Evolutionary conservation across 2,888 invertebrate species (phyloP), one percentile per base, ranked within the genome.

Genomic region (Rhyacophila evoluta): DNA sequence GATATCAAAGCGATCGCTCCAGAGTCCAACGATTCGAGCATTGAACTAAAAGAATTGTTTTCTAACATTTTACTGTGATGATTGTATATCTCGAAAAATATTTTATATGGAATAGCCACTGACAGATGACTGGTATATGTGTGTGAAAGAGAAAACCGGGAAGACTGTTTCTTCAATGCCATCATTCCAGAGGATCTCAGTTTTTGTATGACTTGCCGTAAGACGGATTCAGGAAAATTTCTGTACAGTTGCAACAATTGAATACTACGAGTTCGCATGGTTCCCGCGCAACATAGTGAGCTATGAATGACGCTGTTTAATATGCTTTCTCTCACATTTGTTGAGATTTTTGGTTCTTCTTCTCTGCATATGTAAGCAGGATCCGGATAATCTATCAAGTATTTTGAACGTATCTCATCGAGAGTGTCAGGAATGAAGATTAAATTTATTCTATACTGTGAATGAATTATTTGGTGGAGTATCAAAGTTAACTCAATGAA

Each of bases 171-270:
- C 2, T 38, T 73, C 92, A 88, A 27, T 0, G 79, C 67, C 39
- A 79, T 77, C 82, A 82, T 81, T 28, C 79, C 78, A 0, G 72
- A 74, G 15, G 74, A 73, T 68, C 75, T 81, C 39, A 94, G 89
- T 83, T 92, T 90, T 2, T 86, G 85, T 83, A 94, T 91, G 0
- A 93, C 92, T 0, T 87, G 87, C 73, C 91, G 87, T 2, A 95
- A 86, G 3, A 93, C 84, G 28, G 88, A 87, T 82, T 95, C 94
- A 0, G 93, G 91, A 85, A 93, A 95, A 82, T 92, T 92, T 83
- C 93, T 93, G 84, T 94, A 94, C 12, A 95, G 91, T 84, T 92
- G 91, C 83, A 93, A 94, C 80, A 95, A 87, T 82, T 37, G 67
- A 27, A 70, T 29, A 0, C 29, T 38, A 11, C 41, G 29, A 25